Evolutionary conservation across 1,140 invertebrate genomes (phyloP).

Genomic region (Brachionus rubens): DNA sequence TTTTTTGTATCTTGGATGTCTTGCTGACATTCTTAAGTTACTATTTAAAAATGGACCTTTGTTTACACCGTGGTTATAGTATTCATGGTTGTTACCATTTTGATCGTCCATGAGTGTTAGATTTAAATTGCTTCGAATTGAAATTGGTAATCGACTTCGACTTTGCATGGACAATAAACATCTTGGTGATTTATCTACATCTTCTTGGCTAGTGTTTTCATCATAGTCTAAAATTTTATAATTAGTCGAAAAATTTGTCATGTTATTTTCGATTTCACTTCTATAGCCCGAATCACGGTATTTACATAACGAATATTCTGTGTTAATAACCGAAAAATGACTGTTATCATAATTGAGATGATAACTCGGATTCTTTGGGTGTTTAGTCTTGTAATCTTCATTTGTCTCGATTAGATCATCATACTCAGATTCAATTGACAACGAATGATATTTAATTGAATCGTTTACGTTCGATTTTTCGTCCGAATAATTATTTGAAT

Average conservation of each 20-base stretch:
- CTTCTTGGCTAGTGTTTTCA: neutral
- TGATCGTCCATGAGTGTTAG: conserved; percentile 29
- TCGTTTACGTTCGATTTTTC: conserved; percentile 35
- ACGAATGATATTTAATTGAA: conserved; percentile 44
- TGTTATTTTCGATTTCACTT: conserved; percentile 40
- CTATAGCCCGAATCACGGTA: conserved; percentile 26
- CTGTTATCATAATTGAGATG: neutral
- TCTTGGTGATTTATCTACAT: neutral
- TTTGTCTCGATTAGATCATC: conserved; percentile 18
- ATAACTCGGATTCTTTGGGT: neutral
- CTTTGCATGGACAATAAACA: conserved; percentile 16
- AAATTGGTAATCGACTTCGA: conserved; percentile 25
- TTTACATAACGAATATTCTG: conserved; percentile 26
- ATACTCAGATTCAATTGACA: conserved; percentile 35
- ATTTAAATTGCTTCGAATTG: conserved; percentile 27
- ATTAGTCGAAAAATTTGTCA: conserved; percentile 34
- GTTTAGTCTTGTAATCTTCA: neutral
- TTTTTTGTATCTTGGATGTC: conserved; percentile 28
- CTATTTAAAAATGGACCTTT: neutral
- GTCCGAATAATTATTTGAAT: conserved; percentile 40
- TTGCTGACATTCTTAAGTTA: conserved; percentile 25
- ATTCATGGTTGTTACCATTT: neutral
- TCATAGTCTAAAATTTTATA: conserved; percentile 5
- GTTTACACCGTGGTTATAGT: neutral
- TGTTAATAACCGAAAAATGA: neutral